Percentiles rank a stretch among this genome's conserved stretches.
Evolutionary conservation across 2,888 invertebrate genomes (phyloP).

Genomic region (Cremastinae sp.): DNA sequence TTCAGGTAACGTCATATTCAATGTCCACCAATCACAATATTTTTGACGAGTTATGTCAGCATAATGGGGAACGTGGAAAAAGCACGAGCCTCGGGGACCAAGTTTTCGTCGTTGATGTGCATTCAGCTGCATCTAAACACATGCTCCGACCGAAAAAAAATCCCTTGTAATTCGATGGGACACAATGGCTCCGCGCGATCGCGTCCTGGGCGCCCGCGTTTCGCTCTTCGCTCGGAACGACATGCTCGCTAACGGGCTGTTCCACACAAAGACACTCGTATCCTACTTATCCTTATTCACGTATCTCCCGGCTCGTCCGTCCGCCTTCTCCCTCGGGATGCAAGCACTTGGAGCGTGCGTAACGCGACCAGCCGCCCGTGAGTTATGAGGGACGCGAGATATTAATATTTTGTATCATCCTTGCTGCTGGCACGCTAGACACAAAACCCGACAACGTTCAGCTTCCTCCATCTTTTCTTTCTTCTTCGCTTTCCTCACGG

Average conservation of each 20-base stretch:
- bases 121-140: slow-evolving; percentile 75
- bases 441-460: slow-evolving; percentile 60
- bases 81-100: slow-evolving; percentile 43
- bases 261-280: slow-evolving; percentile 76
- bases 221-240: slow-evolving; percentile 41
- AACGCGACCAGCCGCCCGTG: slow-evolving; percentile 79
- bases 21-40: slow-evolving; percentile 79
- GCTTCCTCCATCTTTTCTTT: slow-evolving; percentile 36
- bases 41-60: slow-evolving; percentile 80
- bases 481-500: not conserved
- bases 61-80: slow-evolving; percentile 70
- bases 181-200: slow-evolving; percentile 68
- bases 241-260: slow-evolving; percentile 51
- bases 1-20: slow-evolving; percentile 77
- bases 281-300: slow-evolving; percentile 59
- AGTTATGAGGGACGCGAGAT: slow-evolving; percentile 80
- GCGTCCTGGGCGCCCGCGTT: slow-evolving; percentile 33
- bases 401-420: slow-evolving; percentile 81
- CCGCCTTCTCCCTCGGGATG: slow-evolving; percentile 76
- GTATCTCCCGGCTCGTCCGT: slow-evolving; percentile 65
- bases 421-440: slow-evolving; percentile 65
- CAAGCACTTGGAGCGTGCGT: slow-evolving; percentile 77
- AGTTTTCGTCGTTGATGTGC: slow-evolving; percentile 70
- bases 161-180: slow-evolving; percentile 69
- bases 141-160: slow-evolving; percentile 63